These are phyloP conservation scores for Chalcis sispes DNA, from an alignment of 2,888 invertebrate genomes.

Conservation along the genomic window DNA sequence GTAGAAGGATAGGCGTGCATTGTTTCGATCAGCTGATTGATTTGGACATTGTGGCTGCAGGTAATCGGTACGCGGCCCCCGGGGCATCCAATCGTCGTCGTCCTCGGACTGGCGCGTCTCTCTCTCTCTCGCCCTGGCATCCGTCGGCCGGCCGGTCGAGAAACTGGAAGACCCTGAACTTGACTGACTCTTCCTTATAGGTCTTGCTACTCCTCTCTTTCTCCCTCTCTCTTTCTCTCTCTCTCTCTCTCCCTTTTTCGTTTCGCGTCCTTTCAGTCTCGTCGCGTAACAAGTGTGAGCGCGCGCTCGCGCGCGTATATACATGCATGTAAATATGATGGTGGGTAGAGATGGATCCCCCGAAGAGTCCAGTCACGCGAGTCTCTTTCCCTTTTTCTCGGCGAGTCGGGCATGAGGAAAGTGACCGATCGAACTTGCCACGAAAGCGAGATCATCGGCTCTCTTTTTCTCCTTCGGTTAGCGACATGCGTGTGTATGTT, in stretches of 20 bases:
- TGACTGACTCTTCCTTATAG: constrained; percentile 70
- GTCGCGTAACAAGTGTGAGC: constrained; percentile 26
- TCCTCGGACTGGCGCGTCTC: constrained; percentile 29
- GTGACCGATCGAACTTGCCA: constrained; percentile 31
- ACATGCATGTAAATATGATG: constrained; percentile 26
- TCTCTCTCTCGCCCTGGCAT: constrained; percentile 51
- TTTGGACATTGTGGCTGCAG: constrained; percentile 18
- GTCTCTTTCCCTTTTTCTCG: constrained; percentile 11
- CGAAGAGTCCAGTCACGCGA: not conserved
- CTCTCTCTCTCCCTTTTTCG: constrained; percentile 12
- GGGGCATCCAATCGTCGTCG: constrained; percentile 28
- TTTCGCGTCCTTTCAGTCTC: constrained; percentile 8
- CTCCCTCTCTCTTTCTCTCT: constrained; percentile 24
- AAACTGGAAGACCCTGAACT: constrained; percentile 72
- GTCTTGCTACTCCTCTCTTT: constrained; percentile 25
- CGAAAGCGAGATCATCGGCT: constrained; percentile 46
- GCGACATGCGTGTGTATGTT: not conserved
- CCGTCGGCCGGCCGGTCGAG: constrained; percentile 63
- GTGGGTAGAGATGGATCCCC: constrained; percentile 13
- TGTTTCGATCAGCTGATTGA: constrained; percentile 58
- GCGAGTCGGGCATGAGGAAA: constrained; percentile 25
- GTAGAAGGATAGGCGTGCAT: no score
- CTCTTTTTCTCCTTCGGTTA: not conserved
- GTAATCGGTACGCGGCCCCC: constrained; percentile 2
- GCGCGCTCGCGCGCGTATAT: constrained; percentile 9